phyloP scores from a whole-genome alignment of 2,113 vertebrate genomes.

The Platichthys flesus region DNA sequence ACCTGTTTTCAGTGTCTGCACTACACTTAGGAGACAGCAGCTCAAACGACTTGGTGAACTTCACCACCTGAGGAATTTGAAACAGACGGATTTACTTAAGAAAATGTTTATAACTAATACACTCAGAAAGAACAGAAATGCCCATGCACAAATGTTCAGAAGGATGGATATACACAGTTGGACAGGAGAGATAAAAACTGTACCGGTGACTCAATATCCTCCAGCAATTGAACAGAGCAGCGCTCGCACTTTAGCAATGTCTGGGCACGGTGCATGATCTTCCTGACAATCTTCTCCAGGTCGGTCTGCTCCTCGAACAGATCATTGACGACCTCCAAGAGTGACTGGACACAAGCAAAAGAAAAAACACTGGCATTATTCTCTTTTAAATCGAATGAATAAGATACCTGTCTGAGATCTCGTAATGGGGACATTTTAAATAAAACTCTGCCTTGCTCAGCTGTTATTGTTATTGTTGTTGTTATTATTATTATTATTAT shows the following conservation, averaged over 20 bases:
- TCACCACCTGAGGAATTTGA: conserved; percentile 90
- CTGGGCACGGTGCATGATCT: conserved; percentile 99
- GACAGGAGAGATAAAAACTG: conserved; percentile 30
- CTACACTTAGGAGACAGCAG: conserved; percentile 98
- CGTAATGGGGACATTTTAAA: conserved; percentile 34
- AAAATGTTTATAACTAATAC: neutral
- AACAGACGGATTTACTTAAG: conserved; percentile 18
- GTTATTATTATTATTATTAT: conserved; percentile 43
- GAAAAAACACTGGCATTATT: conserved; percentile 31
- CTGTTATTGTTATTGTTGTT: conserved; percentile 10
- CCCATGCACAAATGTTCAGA: conserved; percentile 12
- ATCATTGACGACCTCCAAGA: conserved; percentile 98
- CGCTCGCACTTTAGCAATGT: conserved; percentile 96
- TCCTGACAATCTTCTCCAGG: conserved; percentile 98
- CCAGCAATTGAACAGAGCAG: conserved; percentile 95
- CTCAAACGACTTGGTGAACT: conserved; percentile 99
- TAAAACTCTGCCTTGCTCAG: conserved; percentile 25
- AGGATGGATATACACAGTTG: conserved; percentile 2
- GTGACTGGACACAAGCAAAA: conserved; percentile 82
- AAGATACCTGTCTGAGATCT: conserved; percentile 22
- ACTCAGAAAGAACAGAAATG: conserved; percentile 7
- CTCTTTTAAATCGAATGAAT: neutral
- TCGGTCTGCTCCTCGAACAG: conserved; percentile 99
- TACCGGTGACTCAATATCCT: conserved; percentile 98
- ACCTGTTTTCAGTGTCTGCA: conserved; percentile 96